Evolutionary conservation across 2,888 invertebrate genomes (phyloP), one percentile per base, ranked within the genome.

Genomic region (Caenorhabditis sulstoni): DNA sequence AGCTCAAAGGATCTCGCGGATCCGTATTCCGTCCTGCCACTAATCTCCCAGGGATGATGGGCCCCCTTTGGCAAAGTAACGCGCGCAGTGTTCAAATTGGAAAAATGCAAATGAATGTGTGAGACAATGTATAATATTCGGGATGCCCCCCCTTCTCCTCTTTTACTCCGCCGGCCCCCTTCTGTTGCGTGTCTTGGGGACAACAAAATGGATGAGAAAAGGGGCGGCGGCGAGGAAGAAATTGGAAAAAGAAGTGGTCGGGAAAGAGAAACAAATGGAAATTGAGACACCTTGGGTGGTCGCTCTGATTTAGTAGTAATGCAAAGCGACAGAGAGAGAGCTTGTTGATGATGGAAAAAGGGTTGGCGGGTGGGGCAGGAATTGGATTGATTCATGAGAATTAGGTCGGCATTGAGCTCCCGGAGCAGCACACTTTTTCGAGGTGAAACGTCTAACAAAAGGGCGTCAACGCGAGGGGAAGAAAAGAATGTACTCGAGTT

Each of bases 91-190:
- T 61, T 20, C 41, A 44, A 53, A 65, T 39, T 65, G 29, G 47
- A 58, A 53, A 61, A 61, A 59, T 67, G 61, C 41, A 61, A 68
- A 61, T 61, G 68, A 68, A 61, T 61, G 68, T 52, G 68, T 29
- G 68, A 53, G 52, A 53, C 53, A 61, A 53, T 53, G 68, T 68
- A 68, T 68, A 68, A 68, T 68, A 68, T 68, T 68, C 44, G 49
- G 45, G 29, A n/a, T n/a, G n/a, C n/a, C 18, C 57, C 23, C 41
- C 41, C 20, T 16, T 18, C 12, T n/a, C 57, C 39, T 39, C 20
- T 41, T 22, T 9, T 18, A 35, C 39, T 29, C n/a, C 23, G 5
- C 39, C 41, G 57, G 39, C 41, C 37, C n/a, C 53, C 53, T 53
- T 53, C 53, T 41, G 58, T 52, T 52, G 52, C 53, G 61, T 53